Evolutionary conservation across 2,888 invertebrate species (phyloP).

Genomic region (Deroplatys truncata): DNA sequence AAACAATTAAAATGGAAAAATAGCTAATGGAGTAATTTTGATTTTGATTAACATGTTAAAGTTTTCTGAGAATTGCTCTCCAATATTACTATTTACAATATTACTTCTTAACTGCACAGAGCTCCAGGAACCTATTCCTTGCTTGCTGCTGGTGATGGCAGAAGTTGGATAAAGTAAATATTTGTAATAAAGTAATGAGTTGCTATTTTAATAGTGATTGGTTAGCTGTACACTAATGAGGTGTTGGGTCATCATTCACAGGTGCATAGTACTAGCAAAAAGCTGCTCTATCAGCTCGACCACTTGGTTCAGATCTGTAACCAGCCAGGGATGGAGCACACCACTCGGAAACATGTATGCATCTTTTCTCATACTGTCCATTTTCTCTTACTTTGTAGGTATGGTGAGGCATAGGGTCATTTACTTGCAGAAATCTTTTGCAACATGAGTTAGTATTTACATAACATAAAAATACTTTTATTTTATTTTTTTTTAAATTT

Average conservation of each 20-base stretch:
- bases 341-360: conserved; percentile 71
- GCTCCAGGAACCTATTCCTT: background rate
- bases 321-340: conserved; percentile 72
- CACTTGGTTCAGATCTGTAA: conserved; percentile 95
- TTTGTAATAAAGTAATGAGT: background rate
- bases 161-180: background rate
- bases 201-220: background rate
- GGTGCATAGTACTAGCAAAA: conserved; percentile 95
- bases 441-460: background rate
- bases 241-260: conserved; percentile 43
- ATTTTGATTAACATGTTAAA: background rate
- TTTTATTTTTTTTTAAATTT: background rate
- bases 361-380: conserved; percentile 33
- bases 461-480: no score
- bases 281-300: conserved; percentile 90
- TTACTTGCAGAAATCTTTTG: conserved; percentile 24
- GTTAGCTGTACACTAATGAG: conserved; percentile 13
- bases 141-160: background rate
- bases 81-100: background rate
- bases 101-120: background rate
- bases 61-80: background rate
- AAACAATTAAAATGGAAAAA: background rate
- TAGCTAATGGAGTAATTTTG: background rate
- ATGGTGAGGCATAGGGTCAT: background rate
- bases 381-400: background rate